Percentiles rank a stretch among this genome's conserved stretches.
phyloP scores from a whole-genome alignment of 2,113 vertebrate species.

The Siphamia tubifer region DNA sequence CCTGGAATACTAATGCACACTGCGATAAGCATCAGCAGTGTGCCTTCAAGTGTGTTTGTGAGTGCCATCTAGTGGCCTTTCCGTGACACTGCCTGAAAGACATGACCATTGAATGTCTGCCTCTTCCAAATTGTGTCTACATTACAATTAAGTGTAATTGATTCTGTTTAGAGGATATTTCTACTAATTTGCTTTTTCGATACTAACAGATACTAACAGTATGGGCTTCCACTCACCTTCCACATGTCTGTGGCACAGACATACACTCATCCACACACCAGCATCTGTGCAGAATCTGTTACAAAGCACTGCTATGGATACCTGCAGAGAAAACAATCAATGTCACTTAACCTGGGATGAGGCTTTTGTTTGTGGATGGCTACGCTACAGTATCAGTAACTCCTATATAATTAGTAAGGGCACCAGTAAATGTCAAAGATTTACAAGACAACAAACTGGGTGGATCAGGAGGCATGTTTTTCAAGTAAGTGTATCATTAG shows the following conservation, averaged over 20 bases:
- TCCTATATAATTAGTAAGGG: constrained; percentile 32
- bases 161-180: constrained; percentile 41
- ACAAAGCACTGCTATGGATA: constrained; percentile 44
- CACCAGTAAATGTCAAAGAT: constrained; percentile 66
- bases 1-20: constrained; percentile 74
- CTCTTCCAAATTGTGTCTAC: constrained; percentile 13
- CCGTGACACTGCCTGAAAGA: constrained; percentile 13
- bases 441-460: constrained; percentile 26
- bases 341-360: constrained; percentile 73
- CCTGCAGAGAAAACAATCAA: constrained; percentile 64
- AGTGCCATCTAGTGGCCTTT: constrained; percentile 75
- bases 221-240: neutral
- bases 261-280: constrained; percentile 1
- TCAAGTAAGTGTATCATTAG: constrained; percentile 22
- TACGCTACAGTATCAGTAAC: constrained; percentile 47
- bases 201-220: constrained; percentile 26
- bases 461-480: constrained; percentile 8
- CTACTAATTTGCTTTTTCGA: constrained; percentile 33
- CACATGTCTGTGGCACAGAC: neutral
- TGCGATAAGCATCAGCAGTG: constrained; percentile 54
- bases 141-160: constrained; percentile 16
- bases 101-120: neutral
- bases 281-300: constrained; percentile 10
- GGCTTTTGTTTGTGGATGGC: constrained; percentile 49
- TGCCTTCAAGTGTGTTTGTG: constrained; percentile 32